A percentile compares a stretch with the other conserved stretches of the same genome.
phyloP scores from a whole-genome alignment of 1,140 invertebrate genomes.

The Procambarus virginalis region DNA sequence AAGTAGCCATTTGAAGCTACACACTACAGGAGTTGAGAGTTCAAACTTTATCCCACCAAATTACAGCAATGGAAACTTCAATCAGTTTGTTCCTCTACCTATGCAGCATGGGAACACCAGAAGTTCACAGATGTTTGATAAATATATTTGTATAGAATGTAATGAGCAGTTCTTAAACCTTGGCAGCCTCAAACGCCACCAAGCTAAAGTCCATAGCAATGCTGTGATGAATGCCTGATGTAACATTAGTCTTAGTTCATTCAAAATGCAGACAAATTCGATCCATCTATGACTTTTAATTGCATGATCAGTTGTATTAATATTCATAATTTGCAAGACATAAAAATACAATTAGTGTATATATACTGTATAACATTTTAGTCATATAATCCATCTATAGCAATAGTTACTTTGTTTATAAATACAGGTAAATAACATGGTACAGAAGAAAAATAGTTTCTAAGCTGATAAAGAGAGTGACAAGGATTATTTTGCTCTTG shows the following conservation, averaged over 20 bases:
- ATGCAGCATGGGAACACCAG: not conserved
- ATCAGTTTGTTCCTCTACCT: conserved; percentile 20
- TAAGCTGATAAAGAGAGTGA: too few species aligned
- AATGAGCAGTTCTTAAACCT: conserved; percentile 51
- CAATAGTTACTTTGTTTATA: too few species aligned
- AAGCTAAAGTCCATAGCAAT: conserved; percentile 40
- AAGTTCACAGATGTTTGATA: conserved; percentile 34
- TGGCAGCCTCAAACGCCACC: conserved; percentile 47
- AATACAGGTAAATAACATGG: too few species aligned
- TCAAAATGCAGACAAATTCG: too few species aligned
- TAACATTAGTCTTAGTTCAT: not conserved
- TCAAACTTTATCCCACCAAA: conserved; percentile 12
- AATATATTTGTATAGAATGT: conserved; percentile 46
- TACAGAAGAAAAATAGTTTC: too few species aligned
- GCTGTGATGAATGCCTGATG: conserved; percentile 18
- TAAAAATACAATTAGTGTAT: too few species aligned
- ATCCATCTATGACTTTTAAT: too few species aligned
- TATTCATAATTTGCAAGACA: too few species aligned
- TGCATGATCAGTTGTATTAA: too few species aligned
- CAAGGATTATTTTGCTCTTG: too few species aligned
- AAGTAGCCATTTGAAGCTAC: conserved; percentile 42
- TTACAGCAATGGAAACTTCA: conserved; percentile 20
- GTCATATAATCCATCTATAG: too few species aligned
- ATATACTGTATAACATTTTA: too few species aligned
- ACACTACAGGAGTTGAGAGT: conserved; percentile 8